Percentiles rank a stretch among this genome's conserved stretches.
phyloP scores from a whole-genome alignment of 2,113 vertebrate genomes.

The Protobothrops mucrosquamatus region DNA sequence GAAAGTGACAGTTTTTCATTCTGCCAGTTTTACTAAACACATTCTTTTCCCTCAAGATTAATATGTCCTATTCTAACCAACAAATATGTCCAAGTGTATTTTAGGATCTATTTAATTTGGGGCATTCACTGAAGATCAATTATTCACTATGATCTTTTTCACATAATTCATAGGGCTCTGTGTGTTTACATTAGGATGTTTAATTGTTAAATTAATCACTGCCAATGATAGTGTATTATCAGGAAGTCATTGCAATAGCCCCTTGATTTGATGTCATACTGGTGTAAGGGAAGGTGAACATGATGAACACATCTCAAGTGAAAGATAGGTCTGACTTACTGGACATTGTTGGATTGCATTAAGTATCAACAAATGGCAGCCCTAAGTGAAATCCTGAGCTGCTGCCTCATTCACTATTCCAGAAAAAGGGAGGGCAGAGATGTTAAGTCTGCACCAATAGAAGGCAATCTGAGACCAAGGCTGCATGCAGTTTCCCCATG shows the following conservation, averaged over 20 bases:
- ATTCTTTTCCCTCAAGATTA: constrained; percentile 13
- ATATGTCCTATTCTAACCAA: constrained; percentile 14
- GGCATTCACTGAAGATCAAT: background rate
- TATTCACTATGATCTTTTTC: constrained; percentile 1
- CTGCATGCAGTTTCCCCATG: background rate
- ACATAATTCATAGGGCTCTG: background rate
- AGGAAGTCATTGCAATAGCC: background rate
- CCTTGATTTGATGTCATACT: background rate
- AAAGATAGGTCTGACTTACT: background rate
- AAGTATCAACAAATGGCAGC: background rate
- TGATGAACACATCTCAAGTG: background rate
- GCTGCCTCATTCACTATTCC: background rate
- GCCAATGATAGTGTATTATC: background rate
- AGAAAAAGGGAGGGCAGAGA: background rate
- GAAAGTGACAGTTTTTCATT: constrained; percentile 19
- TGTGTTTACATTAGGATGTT: constrained; percentile 7
- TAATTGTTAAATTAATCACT: constrained; percentile 7
- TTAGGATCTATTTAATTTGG: constrained; percentile 17
- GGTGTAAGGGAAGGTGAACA: background rate
- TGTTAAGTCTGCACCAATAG: background rate
- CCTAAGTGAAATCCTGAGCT: background rate
- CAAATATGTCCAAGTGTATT: constrained; percentile 7
- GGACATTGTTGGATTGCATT: background rate
- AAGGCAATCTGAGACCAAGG: background rate
- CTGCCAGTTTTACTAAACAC: background rate